Conservation (phyloP, 2,113 vertebrate genomes). For the Strigops habroptila region DNA sequence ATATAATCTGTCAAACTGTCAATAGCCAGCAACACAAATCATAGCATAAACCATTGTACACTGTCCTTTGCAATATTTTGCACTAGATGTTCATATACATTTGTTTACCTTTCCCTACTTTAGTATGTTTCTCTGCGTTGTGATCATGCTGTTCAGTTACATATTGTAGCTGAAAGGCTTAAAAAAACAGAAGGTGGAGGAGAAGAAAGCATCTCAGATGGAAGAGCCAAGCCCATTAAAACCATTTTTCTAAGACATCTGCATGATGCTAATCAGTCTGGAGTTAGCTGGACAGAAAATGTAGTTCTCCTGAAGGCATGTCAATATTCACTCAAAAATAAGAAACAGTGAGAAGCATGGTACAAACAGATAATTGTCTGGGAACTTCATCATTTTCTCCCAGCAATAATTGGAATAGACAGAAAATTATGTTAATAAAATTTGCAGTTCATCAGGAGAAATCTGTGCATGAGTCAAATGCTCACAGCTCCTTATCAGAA, state of each 20-base stretch:
- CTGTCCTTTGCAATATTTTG: background rate
- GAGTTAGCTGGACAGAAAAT: background rate
- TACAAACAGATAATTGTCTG: background rate
- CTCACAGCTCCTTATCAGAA: background rate
- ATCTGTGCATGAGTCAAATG: background rate
- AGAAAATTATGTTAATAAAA: background rate
- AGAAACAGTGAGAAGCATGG: background rate
- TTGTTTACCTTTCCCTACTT: background rate
- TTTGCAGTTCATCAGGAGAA: background rate
- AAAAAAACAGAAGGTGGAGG: background rate
- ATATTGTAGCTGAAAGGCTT: background rate
- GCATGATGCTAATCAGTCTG: background rate
- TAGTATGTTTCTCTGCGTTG: background rate
- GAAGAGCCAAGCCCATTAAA: background rate
- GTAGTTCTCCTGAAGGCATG: background rate
- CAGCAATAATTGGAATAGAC: background rate
- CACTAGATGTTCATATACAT: background rate
- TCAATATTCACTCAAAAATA: background rate
- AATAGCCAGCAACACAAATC: background rate
- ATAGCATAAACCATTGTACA: background rate
- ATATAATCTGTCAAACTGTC: background rate
- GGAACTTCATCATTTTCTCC: background rate
- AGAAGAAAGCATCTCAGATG: background rate
- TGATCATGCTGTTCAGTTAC: background rate
- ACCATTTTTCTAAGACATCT: background rate